phyloP scores from a whole-genome alignment of 2,888 invertebrate genomes.

The Ephialtes manifestator region DNA sequence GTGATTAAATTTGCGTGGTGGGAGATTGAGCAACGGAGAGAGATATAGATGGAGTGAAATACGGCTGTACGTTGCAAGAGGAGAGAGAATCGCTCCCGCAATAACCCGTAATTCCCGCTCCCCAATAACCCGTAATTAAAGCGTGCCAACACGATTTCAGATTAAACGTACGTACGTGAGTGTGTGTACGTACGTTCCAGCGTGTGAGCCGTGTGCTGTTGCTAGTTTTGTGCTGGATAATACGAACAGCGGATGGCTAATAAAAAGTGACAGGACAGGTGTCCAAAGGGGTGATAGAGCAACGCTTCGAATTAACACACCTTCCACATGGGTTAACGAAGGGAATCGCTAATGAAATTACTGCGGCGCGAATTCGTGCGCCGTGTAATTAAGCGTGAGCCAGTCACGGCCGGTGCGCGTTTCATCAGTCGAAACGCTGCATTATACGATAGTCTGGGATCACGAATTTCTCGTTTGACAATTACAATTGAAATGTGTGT shows the following conservation, averaged over 20 bases:
- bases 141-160: slow-evolving; percentile 53
- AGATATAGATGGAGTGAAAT: slow-evolving; percentile 9
- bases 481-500: neutral
- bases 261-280: slow-evolving; percentile 50
- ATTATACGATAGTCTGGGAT: slow-evolving; percentile 67
- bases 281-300: slow-evolving; percentile 27
- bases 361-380: slow-evolving; percentile 1
- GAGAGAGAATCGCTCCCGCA: slow-evolving; percentile 34
- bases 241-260: slow-evolving; percentile 4
- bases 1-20: slow-evolving; percentile 57
- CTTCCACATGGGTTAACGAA: slow-evolving; percentile 44
- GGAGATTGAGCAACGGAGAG: slow-evolving; percentile 18
- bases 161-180: slow-evolving; percentile 37
- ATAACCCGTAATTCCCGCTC: slow-evolving; percentile 54
- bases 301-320: slow-evolving; percentile 52
- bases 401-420: slow-evolving; percentile 8
- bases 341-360: slow-evolving; percentile 64
- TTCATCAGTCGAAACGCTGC: slow-evolving; percentile 53
- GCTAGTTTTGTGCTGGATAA: slow-evolving; percentile 10
- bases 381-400: slow-evolving; percentile 49
- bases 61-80: neutral
- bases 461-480: slow-evolving; percentile 64
- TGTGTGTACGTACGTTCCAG: neutral
- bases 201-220: neutral
- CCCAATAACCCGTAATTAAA: slow-evolving; percentile 62